These are phyloP conservation scores for Aythya baeri DNA, from an alignment of 2,113 vertebrate species.

Conservation along the genomic window DNA sequence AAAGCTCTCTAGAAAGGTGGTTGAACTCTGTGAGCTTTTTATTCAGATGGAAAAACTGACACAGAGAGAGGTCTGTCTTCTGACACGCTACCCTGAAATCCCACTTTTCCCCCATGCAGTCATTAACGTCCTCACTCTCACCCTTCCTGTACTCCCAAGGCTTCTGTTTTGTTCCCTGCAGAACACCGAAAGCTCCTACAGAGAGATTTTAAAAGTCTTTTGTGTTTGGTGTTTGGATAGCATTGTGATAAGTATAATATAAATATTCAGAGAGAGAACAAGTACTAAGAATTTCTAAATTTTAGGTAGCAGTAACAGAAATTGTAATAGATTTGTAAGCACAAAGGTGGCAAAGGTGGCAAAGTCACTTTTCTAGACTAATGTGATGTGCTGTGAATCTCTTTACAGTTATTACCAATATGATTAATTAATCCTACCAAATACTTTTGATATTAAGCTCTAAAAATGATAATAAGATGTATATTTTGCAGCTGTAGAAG, in stretches of 20 bases:
- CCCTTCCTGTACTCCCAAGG: neutral
- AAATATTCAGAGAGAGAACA: neutral
- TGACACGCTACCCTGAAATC: neutral
- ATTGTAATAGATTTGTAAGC: neutral
- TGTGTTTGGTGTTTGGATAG: slow-evolving; percentile 12
- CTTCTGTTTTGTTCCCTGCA: neutral
- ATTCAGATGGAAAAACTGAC: neutral
- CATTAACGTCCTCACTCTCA: rapidly evolving
- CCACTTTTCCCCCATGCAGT: neutral
- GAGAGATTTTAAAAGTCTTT: neutral
- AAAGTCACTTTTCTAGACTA: neutral
- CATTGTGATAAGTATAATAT: neutral
- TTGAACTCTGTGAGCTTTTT: neutral
- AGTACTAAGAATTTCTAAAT: neutral
- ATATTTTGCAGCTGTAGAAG: neutral
- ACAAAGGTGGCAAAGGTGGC: neutral
- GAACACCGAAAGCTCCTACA: neutral
- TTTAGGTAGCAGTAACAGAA: neutral
- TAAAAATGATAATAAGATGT: neutral
- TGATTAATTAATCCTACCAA: neutral
- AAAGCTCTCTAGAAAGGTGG: neutral
- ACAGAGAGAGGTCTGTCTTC: neutral
- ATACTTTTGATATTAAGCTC: neutral
- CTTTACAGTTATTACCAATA: neutral
- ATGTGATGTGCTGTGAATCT: neutral